Evolutionary conservation across 2,888 invertebrate genomes (phyloP).

Genomic region (Scaeva pyrastri): DNA sequence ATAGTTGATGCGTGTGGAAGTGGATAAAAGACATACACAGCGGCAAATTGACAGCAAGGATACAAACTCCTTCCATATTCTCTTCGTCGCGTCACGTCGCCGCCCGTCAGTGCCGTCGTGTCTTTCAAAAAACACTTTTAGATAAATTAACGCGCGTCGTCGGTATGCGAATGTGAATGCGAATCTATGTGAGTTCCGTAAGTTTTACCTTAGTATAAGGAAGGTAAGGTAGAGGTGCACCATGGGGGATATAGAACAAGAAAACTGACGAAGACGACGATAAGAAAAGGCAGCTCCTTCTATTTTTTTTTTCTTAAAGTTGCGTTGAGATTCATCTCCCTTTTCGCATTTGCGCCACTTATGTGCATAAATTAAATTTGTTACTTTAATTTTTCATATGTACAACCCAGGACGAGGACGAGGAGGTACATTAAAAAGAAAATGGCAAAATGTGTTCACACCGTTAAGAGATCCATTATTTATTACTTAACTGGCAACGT

Average conservation of each 20-base stretch:
- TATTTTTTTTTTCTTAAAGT: background rate
- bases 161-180: background rate
- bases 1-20: background rate
- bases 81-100: no score
- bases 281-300: conserved; percentile 4
- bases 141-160: conserved; percentile 46
- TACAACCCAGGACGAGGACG: background rate
- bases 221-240: background rate
- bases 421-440: conserved; percentile 21
- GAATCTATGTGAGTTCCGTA: conserved; percentile 18
- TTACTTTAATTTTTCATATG: conserved; percentile 49
- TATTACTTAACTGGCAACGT: conserved; percentile 67
- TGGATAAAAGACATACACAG: background rate
- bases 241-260: conserved; percentile 15
- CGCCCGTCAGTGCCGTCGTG: no score
- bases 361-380: conserved; percentile 61
- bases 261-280: conserved; percentile 17
- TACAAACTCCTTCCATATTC: background rate
- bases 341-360: conserved; percentile 17
- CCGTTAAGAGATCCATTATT: conserved; percentile 71
- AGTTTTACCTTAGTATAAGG: conserved; percentile 9
- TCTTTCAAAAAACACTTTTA: conserved; percentile 39
- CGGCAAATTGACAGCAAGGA: conserved; percentile 22
- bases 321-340: conserved; percentile 1
- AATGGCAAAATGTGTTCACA: conserved; percentile 57